Percentiles rank a stretch among this genome's conserved stretches.
phyloP scores from a whole-genome alignment of 2,797 vertebrate species.

The Alfaro cultratus region DNA sequence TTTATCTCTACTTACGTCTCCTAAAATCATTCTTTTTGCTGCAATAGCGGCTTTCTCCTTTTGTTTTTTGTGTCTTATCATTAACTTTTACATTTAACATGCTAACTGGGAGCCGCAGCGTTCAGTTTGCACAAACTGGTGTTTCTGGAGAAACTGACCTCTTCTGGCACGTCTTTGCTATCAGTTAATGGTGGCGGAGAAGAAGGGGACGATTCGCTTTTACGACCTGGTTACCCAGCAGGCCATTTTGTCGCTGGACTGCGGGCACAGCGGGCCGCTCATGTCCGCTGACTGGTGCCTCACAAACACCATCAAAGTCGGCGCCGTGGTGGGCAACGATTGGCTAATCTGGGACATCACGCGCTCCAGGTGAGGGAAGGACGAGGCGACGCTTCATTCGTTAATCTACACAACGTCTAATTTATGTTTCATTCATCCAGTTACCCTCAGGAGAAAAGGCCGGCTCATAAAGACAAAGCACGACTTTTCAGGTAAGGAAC shows the following conservation, averaged over 20 bases:
- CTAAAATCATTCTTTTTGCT: not conserved
- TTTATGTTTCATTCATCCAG: conserved; percentile 71
- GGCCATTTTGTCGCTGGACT: conserved; percentile 94
- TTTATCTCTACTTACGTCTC: not conserved
- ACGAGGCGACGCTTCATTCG: not conserved
- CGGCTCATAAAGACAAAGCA: conserved; percentile 91
- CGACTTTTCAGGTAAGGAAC: conserved; percentile 87
- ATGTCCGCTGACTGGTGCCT: conserved; percentile 98
- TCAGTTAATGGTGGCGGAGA: conserved; percentile 97
- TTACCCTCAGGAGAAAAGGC: conserved; percentile 94
- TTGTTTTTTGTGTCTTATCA: not conserved
- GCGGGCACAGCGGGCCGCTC: conserved; percentile 89
- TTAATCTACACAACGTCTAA: conserved; percentile 10
- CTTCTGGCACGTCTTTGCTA: conserved; percentile 14
- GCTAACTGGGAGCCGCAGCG: not conserved
- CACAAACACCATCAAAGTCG: conserved; percentile 93
- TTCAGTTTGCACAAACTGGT: not conserved
- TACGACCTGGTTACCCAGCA: conserved; percentile 93
- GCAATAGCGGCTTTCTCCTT: not conserved
- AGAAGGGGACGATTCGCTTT: conserved; percentile 93
- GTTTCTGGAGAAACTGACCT: not conserved
- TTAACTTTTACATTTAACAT: not conserved
- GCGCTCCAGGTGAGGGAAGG: conserved; percentile 87
- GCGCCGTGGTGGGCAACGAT: conserved; percentile 92
- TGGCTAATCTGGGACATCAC: conserved; percentile 98